These are phyloP conservation scores for Eumerus sabulonum DNA, from an alignment of 2,888 invertebrate species.

Conservation along the genomic window DNA sequence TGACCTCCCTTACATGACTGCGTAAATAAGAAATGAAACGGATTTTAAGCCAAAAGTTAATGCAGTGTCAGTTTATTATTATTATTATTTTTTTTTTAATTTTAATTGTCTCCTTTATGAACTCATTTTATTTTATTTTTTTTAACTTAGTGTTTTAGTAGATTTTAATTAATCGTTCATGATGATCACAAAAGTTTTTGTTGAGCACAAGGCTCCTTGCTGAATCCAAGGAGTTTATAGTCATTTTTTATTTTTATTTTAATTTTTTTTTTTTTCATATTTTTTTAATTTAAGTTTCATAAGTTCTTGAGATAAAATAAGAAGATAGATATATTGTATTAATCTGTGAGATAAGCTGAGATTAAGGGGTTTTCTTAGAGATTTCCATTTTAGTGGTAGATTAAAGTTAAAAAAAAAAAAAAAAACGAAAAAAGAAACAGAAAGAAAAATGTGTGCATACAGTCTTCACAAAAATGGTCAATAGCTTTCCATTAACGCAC, in stretches of 20 bases:
- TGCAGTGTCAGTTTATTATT: conserved; percentile 60
- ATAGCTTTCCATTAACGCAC: neutral
- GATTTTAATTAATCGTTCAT: conserved; percentile 8
- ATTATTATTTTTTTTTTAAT: conserved; percentile 25
- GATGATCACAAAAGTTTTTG: conserved; percentile 58
- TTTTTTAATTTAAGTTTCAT: conserved; percentile 1
- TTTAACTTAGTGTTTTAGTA: conserved; percentile 55
- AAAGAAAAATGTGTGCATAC: too few species aligned
- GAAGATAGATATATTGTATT: neutral
- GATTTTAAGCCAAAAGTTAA: conserved; percentile 66
- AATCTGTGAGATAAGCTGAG: neutral
- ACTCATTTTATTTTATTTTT: conserved; percentile 29
- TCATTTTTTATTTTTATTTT: conserved; percentile 50
- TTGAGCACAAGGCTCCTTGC: conserved; percentile 2
- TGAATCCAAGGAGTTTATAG: conserved; percentile 43
- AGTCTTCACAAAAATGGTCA: neutral
- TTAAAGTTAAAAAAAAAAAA: neutral
- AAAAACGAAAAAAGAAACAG: too few species aligned
- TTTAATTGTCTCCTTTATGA: conserved; percentile 23
- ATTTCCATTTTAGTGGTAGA: conserved; percentile 14
- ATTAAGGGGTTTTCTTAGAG: neutral
- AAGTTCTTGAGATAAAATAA: neutral
- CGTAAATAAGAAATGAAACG: conserved; percentile 36
- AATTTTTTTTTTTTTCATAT: conserved; percentile 1
- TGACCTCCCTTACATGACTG: conserved; percentile 45